These are phyloP conservation scores for Notolabrus celidotus DNA, from an alignment of 2,797 vertebrate genomes.

Conservation along the genomic window DNA sequence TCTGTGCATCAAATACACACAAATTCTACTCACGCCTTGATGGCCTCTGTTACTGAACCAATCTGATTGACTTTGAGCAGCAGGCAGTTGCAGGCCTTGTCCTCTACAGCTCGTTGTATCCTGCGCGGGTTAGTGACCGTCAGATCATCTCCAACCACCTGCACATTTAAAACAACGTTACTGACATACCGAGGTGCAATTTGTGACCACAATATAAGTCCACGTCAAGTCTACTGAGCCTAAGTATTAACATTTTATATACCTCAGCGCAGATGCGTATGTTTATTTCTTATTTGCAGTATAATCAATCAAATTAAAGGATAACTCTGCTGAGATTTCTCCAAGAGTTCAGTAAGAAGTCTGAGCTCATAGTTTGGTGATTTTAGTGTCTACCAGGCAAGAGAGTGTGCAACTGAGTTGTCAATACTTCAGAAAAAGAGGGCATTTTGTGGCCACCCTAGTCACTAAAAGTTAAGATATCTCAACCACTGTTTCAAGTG, in stretches of 20 bases:
- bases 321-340: neutral
- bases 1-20: neutral
- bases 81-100: constrained; percentile 94
- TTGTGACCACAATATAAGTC: neutral
- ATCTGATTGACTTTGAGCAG: constrained; percentile 97
- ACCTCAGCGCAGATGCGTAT: neutral
- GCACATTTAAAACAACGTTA: constrained; percentile 48
- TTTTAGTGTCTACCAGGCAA: neutral
- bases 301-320: neutral
- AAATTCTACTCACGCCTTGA: constrained; percentile 89
- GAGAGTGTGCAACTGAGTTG: neutral
- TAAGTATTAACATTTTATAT: neutral
- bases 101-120: constrained; percentile 91
- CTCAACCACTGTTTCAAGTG: neutral
- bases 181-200: neutral
- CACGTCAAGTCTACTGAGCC: too few species aligned
- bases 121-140: constrained; percentile 94
- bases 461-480: neutral
- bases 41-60: constrained; percentile 93
- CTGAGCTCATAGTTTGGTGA: neutral
- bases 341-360: neutral
- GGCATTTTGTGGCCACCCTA: neutral
- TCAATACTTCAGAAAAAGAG: neutral
- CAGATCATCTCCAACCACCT: constrained; percentile 94
- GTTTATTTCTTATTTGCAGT: neutral